Conservation (phyloP, 2,113 vertebrate genomes). For the Pelmatolapia mariae region DNA sequence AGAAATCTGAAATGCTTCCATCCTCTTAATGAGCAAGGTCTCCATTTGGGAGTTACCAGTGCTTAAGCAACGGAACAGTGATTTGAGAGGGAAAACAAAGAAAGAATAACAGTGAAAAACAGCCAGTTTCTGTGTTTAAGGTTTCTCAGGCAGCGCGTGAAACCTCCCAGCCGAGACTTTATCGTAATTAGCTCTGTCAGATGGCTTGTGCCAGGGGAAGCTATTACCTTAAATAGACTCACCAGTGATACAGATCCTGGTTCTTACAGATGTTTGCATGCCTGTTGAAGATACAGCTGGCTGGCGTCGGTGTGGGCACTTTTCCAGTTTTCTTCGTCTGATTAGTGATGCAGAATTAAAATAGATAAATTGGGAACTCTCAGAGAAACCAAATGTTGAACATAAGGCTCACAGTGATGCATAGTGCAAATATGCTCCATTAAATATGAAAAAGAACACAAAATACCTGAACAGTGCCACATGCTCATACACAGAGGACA, state of each 20-base stretch:
- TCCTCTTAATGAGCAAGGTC: conserved; percentile 58
- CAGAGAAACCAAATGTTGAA: neutral
- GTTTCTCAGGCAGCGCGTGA: conserved; percentile 27
- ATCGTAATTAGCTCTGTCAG: conserved; percentile 66
- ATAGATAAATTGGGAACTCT: conserved; percentile 30
- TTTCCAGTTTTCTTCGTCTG: conserved; percentile 22
- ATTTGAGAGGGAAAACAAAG: conserved; percentile 54
- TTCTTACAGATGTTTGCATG: conserved; percentile 63
- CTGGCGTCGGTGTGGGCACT: conserved; percentile 8
- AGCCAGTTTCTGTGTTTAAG: conserved; percentile 48
- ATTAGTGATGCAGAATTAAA: conserved; percentile 50
- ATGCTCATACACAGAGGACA: neutral
- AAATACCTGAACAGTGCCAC: neutral
- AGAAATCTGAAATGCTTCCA: conserved; percentile 31
- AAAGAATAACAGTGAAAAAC: conserved; percentile 16
- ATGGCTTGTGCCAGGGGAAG: conserved; percentile 63
- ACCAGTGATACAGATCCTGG: conserved; percentile 49
- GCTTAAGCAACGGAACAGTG: conserved; percentile 58
- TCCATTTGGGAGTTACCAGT: conserved; percentile 46
- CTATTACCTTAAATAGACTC: conserved; percentile 67
- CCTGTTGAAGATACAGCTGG: conserved; percentile 62
- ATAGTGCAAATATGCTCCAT: neutral
- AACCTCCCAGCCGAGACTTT: conserved; percentile 62
- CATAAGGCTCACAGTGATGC: neutral
- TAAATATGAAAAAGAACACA: neutral